Evolutionary conservation across 2,888 invertebrate genomes (phyloP).

Genomic region (Lasioglossum figueresi): DNA sequence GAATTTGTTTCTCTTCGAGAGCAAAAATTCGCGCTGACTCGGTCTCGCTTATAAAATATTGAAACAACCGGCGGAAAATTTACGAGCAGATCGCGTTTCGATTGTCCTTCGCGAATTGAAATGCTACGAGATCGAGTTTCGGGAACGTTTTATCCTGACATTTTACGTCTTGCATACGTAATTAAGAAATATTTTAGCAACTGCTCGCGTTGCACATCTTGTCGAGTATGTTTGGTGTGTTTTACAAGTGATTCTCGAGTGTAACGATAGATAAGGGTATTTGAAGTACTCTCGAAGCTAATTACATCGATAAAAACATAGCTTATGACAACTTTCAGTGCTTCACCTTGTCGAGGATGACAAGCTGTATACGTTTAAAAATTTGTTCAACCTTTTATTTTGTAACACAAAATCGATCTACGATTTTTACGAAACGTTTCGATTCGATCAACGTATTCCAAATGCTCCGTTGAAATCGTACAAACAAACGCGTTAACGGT

Average conservation of each 20-base stretch:
- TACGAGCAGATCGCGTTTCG: background rate
- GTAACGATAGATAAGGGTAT: background rate
- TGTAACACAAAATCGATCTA: background rate
- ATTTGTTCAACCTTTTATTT: background rate
- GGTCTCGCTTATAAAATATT: constrained; percentile 39
- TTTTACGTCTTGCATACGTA: background rate
- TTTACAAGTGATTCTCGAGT: background rate
- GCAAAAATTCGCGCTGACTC: constrained; percentile 32
- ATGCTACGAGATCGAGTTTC: background rate
- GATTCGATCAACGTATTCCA: background rate
- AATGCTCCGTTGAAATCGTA: background rate
- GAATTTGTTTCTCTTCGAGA: constrained; percentile 33
- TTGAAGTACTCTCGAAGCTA: background rate
- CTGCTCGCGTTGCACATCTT: background rate
- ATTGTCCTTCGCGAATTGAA: background rate
- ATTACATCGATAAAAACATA: constrained; percentile 1
- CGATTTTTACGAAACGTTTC: background rate
- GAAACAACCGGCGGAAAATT: constrained; percentile 44
- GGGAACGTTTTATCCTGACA: background rate
- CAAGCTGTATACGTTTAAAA: background rate
- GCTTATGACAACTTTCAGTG: background rate
- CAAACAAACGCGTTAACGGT: background rate
- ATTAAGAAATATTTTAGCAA: background rate
- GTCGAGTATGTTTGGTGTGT: background rate
- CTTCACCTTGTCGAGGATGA: background rate